Base-by-base conservation (phyloP, 2,113 vertebrate species). In the Otolemur garnettii region DNA sequence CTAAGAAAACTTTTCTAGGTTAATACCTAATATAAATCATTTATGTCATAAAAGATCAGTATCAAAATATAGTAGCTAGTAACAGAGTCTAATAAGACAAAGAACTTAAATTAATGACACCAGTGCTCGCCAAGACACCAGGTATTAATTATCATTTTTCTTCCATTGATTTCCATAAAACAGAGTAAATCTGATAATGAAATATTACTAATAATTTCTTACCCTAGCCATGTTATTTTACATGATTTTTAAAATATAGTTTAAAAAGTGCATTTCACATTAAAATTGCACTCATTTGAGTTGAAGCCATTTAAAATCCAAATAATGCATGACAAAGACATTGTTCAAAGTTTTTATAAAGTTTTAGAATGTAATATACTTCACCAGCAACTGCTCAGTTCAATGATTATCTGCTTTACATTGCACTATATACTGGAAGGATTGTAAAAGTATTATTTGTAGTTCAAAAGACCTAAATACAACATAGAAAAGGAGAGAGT, bases 141-240 rank as follows among this genome's bases (percentile, higher is more conserved):
- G 30, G 10, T 45, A 0, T 83, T 35, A 90, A 82, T 82, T 62
- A 72, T 57, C 42, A 35, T 69, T 86, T 92, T 87, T 91, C 30
- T 75, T 62, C 45, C 4, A 59, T 5, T 78, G 26, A 69, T 82
- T 87, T 94, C 11, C 17, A 50, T 64, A 71, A 96, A 91, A n/a
- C 12, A 95, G 24, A 53, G 11, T 45, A 69, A 62, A 94, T 72
- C 53, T 69, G 28, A 80, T 79, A 60, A 77, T 79, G 28, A 6
- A 92, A 68, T 68, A 83, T 71, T 62, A 35, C 9, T 87, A 71
- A 35, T 83, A 82, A 66, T 79, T 87, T 91, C 75, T 93, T 90
- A 9, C 0, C 35, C 68, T 26, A 74, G 38, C 17, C 60, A 69
- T 68, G 68, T 22, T 64, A 71, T 59, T 89, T 85, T 35, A 77